phyloP scores from a whole-genome alignment of 2,888 invertebrate species.

The Ochropacha duplaris region DNA sequence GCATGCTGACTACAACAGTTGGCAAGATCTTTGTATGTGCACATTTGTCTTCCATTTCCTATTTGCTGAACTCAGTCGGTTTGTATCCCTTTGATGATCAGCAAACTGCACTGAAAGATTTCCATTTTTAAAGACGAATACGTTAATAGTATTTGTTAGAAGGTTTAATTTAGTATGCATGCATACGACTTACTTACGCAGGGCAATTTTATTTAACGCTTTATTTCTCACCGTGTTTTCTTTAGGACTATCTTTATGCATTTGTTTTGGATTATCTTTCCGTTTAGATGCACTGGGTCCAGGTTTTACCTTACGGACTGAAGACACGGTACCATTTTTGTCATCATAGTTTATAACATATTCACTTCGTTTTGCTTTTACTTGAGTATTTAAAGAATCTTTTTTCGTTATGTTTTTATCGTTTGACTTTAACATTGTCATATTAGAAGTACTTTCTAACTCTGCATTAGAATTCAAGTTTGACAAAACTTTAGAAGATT shows the following conservation, averaged over 20 bases:
- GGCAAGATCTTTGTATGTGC: conserved; percentile 68
- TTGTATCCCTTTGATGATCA: conserved; percentile 58
- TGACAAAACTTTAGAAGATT: not conserved
- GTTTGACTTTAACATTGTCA: conserved; percentile 8
- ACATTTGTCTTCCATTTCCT: conserved; percentile 62
- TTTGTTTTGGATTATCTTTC: conserved; percentile 51
- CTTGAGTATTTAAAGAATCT: conserved; percentile 32
- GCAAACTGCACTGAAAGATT: conserved; percentile 76
- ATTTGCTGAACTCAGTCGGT: conserved; percentile 51
- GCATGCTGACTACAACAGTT: conserved; percentile 56
- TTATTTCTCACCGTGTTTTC: conserved; percentile 52
- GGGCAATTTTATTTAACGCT: conserved; percentile 58
- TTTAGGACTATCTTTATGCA: conserved; percentile 49
- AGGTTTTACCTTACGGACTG: conserved; percentile 67
- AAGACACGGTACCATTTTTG: conserved; percentile 75
- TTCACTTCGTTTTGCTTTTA: conserved; percentile 56
- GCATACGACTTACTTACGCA: conserved; percentile 77
- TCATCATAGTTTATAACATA: conserved; percentile 77
- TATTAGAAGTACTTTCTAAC: conserved; percentile 7
- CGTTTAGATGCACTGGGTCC: conserved; percentile 49
- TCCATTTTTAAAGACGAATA: conserved; percentile 59
- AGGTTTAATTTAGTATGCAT: conserved; percentile 66
- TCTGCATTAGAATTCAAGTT: not conserved
- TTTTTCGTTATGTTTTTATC: conserved; percentile 29
- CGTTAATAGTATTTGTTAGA: conserved; percentile 53